These are phyloP conservation scores for Eulemur mongoz DNA, from an alignment of 2,797 vertebrate genomes.

Conservation along the genomic window DNA sequence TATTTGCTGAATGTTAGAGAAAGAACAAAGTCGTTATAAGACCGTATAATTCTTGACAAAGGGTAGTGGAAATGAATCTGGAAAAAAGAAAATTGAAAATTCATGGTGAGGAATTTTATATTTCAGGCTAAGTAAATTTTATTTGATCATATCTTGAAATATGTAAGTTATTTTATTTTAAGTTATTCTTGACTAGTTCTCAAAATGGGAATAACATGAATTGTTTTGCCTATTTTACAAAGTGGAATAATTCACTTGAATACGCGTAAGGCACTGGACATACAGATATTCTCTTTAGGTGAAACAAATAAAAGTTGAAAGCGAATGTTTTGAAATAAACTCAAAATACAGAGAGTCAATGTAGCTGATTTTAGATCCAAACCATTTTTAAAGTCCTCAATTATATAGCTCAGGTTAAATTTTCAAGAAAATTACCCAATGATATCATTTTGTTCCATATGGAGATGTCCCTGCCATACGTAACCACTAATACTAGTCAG, in stretches of 20 bases:
- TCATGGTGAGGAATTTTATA: neutral
- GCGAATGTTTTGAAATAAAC: neutral
- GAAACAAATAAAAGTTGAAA: neutral
- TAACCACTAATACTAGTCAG: neutral
- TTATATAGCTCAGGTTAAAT: neutral
- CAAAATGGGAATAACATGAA: neutral
- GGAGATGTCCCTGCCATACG: neutral
- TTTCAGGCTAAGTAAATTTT: neutral
- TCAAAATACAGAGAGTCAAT: neutral
- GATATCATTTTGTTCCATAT: neutral
- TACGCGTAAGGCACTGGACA: neutral
- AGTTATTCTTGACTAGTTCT: neutral
- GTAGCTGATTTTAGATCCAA: neutral
- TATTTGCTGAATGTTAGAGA: too few relatives aligned
- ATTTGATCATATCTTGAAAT: constrained; percentile 20
- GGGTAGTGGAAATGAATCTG: neutral
- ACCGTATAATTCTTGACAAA: neutral
- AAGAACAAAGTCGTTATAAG: neutral
- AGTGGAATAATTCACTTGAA: neutral
- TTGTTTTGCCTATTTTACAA: neutral
- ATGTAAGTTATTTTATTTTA: neutral
- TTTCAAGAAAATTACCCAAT: neutral
- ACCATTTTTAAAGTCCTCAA: neutral
- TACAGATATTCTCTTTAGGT: neutral
- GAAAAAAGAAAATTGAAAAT: neutral